Evolutionary conservation across 2,888 invertebrate species (phyloP), one percentile per base, ranked within the genome.

Genomic region (Scotopteryx bipunctaria): DNA sequence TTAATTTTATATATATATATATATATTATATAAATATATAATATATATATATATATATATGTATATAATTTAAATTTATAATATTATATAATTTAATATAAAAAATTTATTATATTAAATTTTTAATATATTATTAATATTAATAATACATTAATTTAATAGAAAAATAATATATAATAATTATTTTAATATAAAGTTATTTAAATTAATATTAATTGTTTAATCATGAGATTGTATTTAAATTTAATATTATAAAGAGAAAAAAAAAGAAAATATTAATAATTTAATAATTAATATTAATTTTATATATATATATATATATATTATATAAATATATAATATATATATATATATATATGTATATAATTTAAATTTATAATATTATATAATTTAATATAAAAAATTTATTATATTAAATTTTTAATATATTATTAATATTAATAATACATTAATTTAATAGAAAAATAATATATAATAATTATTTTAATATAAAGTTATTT

Each of bases 191-290:
- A 44, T 50, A 5, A 29, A 57, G 21, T 6, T 47, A 62, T 59
- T 37, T 64, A 3, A 37, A 51, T 3, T 8, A 61, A 52, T 64
- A 60, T 57, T 36, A 40, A 72, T 71, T 72, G 69, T 59, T 64
- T 59, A 52, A 50, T 64, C 16, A 25, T 0, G 1, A 64, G 36
- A 43, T 57, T 33, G 32, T 43, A 60, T 69, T 72, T 60, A 69
- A 54, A 61, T 59, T 59, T 8, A 65, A 66, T 69, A 66, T 69
- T 70, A 71, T 64, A 33, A 65, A 68, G 51, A 61, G 44, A 64
- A 62, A 63, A 9, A 29, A 31, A 60, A 1, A 59, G 16, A 63
- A 52, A 69, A 64, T 66, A 66, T 60, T 68, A 59, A 56, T 40
- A 50, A 51, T 52, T 62, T 52, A 55, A 62, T 56, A 56, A 37